Evolutionary conservation across 2,797 vertebrate genomes (phyloP), one percentile per base, ranked within the genome.

Genomic region (Benthosema pterotum): DNA sequence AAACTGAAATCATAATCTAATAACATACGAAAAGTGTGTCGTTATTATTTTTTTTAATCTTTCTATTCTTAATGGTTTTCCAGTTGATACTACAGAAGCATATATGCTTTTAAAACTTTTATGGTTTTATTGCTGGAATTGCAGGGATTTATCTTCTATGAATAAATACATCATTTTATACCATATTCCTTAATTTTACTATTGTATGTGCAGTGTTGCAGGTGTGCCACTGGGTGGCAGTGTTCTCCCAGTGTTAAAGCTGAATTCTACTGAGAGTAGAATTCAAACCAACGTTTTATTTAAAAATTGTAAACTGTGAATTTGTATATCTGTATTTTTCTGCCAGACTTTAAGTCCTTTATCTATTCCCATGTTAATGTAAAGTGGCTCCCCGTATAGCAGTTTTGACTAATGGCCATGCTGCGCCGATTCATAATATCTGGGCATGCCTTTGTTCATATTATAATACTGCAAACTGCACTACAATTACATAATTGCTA

Each of bases 191-290:
- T 28, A 42, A n/a, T 18, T 6, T 60, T 2, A 52, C 51, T 52
- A 22, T 4, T 15, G 19, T 4, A 5, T 45, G 51, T 79, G 89
- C 65, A 85, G 57, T 56, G 55, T 64, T 67, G 13, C 46, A 54
- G 4, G 60, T 72, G 56, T 5, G 46, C 51, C 89, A 85, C 87
- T 80, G 58, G 89, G 42, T 78, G 89, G 87, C 63, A 69, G 3
- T 76, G 50, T 71, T 74, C 46, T 64, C 56, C 57, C 57, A 67
- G n/a, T 63, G 38, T 76, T 11, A 38, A 9, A 38, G 32, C 32
- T 38, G 32, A n/a, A n/a, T 5, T n/a, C n/a, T n/a, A n/a, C n/a
- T n/a, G 9, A 19, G 22, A 54, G 13, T 42, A 11, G 28, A 58
- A 13, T 15, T 42, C 8, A 38, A 78, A 86, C 80, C 80, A 83